These are phyloP conservation scores for Erythrolamprus reginae DNA, from an alignment of 2,113 vertebrate species.

Conservation along the genomic window DNA sequence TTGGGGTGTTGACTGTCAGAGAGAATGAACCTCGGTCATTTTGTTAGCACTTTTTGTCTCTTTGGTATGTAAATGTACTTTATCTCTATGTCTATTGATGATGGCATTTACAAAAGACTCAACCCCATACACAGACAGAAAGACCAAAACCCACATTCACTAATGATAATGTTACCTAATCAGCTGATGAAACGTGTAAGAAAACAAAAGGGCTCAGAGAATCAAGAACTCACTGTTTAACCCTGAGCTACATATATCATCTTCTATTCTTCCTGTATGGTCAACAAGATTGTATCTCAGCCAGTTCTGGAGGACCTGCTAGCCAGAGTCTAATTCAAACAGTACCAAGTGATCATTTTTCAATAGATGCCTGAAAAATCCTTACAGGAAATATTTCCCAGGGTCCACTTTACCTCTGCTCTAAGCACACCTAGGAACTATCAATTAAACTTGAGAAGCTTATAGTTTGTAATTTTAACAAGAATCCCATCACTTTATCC, in stretches of 20 bases:
- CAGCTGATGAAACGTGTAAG: neutral
- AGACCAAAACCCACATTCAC: neutral
- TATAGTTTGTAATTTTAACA: neutral
- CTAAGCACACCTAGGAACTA: neutral
- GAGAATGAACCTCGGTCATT: neutral
- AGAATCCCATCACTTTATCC: neutral
- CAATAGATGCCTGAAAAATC: neutral
- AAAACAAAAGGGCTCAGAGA: neutral
- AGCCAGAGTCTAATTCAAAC: neutral
- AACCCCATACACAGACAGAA: neutral
- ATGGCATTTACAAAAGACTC: neutral
- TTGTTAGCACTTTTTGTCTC: neutral
- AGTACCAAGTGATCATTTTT: neutral
- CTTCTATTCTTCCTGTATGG: neutral
- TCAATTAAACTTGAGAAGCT: neutral
- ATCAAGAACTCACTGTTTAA: neutral
- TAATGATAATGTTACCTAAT: neutral
- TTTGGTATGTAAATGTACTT: neutral
- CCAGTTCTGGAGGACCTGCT: neutral
- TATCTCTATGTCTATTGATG: neutral
- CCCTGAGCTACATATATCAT: neutral
- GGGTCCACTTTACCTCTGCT: neutral
- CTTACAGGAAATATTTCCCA: neutral
- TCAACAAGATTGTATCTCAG: neutral
- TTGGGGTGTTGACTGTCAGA: neutral